Conservation (phyloP, 1,140 invertebrate species). For the Phenacoccus solenopsis region DNA sequence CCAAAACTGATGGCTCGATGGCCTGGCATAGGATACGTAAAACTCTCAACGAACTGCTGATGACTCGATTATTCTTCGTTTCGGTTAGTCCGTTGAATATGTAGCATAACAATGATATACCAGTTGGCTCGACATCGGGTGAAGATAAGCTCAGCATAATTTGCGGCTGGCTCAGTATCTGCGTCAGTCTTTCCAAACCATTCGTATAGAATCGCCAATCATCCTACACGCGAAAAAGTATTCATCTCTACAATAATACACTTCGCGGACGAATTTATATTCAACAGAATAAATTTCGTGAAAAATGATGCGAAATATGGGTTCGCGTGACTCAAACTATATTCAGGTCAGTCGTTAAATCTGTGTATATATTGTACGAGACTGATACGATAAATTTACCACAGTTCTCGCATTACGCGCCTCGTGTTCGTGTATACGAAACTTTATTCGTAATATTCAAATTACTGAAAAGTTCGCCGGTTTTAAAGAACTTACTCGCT, state of each 20-base stretch:
- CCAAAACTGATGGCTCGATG: constrained; percentile 12
- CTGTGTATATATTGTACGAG: not conserved
- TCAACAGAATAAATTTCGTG: not conserved
- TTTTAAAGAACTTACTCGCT: not conserved
- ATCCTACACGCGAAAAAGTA: constrained; percentile 22
- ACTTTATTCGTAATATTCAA: not conserved
- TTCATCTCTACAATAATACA: too few relatives aligned
- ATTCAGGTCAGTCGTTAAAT: constrained; percentile 1
- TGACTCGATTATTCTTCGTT: constrained; percentile 21
- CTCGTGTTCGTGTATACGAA: not conserved
- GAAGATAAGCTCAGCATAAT: constrained; percentile 11
- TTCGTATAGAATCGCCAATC: constrained; percentile 24
- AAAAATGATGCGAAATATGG: not conserved
- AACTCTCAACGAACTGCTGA: constrained; percentile 21
- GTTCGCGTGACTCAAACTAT: not conserved
- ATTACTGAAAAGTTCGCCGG: too few relatives aligned
- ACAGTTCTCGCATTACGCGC: not conserved
- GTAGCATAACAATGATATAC: constrained; percentile 16
- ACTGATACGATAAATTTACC: constrained; percentile 2
- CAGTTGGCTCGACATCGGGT: not conserved
- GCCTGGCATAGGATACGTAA: constrained; percentile 9
- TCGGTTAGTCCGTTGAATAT: constrained; percentile 22
- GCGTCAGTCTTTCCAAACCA: constrained; percentile 23
- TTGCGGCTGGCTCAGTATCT: constrained; percentile 15
- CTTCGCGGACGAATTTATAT: not conserved